These are phyloP conservation scores for Aethes cnicana DNA, from an alignment of 2,888 invertebrate genomes.

Conservation along the genomic window DNA sequence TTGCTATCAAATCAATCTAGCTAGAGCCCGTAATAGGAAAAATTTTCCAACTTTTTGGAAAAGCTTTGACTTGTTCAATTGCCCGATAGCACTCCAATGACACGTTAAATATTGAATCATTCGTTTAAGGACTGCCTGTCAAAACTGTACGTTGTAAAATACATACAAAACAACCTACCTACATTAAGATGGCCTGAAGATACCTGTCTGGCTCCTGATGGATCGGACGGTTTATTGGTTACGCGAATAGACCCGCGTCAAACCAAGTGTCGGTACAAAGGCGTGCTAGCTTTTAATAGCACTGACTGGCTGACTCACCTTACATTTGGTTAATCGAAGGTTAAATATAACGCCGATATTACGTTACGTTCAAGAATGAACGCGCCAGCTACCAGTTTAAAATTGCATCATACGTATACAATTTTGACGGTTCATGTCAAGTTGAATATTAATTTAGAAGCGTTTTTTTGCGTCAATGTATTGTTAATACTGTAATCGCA, in stretches of 20 bases:
- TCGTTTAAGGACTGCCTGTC: too few relatives aligned
- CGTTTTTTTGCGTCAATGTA: too few relatives aligned
- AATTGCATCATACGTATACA: constrained; percentile 23
- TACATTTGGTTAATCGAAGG: constrained; percentile 73
- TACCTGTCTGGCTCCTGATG: constrained; percentile 38
- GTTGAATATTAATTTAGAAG: constrained; percentile 23
- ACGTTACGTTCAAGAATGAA: constrained; percentile 42
- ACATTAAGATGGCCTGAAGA: constrained; percentile 5
- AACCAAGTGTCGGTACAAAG: constrained; percentile 64
- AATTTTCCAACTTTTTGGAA: too few relatives aligned
- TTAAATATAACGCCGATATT: constrained; percentile 61
- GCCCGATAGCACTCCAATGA: too few relatives aligned
- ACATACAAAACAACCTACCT: background rate
- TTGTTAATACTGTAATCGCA: too few relatives aligned
- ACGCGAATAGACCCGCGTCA: constrained; percentile 59
- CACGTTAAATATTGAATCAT: too few relatives aligned
- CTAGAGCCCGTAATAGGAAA: too few relatives aligned
- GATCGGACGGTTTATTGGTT: constrained; percentile 41
- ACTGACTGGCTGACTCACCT: constrained; percentile 63
- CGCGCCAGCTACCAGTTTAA: constrained; percentile 18
- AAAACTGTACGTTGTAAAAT: too few relatives aligned
- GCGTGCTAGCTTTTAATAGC: constrained; percentile 64
- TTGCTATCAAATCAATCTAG: too few relatives aligned
- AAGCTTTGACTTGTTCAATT: too few relatives aligned
- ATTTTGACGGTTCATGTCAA: constrained; percentile 16